phyloP scores from a whole-genome alignment of 2,113 vertebrate genomes.

The Benitochromis conjunctus region DNA sequence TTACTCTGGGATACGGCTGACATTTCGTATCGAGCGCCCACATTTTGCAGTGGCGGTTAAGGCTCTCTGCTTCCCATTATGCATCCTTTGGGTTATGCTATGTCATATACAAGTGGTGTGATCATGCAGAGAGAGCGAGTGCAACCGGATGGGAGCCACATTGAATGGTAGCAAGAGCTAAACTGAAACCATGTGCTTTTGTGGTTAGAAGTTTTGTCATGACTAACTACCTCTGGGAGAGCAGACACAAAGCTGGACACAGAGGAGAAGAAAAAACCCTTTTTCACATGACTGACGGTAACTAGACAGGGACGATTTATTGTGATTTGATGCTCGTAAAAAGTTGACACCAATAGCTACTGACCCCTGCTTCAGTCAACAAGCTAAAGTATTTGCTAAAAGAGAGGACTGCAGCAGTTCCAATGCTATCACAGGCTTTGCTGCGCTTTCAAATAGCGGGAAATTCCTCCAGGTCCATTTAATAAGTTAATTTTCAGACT shows the following conservation, averaged over 20 bases:
- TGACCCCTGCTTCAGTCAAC: slow-evolving; percentile 26
- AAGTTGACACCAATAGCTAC: slow-evolving; percentile 15
- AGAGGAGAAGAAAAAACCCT: neutral
- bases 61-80: slow-evolving; percentile 49
- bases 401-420: neutral
- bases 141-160: slow-evolving; percentile 43
- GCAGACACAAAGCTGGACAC: slow-evolving; percentile 19
- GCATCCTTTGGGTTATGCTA: slow-evolving; percentile 25
- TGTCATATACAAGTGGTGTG: slow-evolving; percentile 33
- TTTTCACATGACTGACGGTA: slow-evolving; percentile 52
- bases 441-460: slow-evolving; percentile 18
- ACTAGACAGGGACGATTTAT: slow-evolving; percentile 53
- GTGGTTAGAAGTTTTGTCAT: slow-evolving; percentile 57
- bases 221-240: slow-evolving; percentile 64
- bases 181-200: slow-evolving; percentile 72
- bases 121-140: slow-evolving; percentile 24
- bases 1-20: slow-evolving; percentile 23
- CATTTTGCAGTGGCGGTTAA: slow-evolving; percentile 23
- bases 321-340: slow-evolving; percentile 48
- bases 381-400: neutral
- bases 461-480: slow-evolving; percentile 15
- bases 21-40: slow-evolving; percentile 37
- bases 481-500: slow-evolving; percentile 5
- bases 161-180: slow-evolving; percentile 63
- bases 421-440: neutral